A percentile compares a stretch with the other conserved stretches of the same genome.
Conservation (phyloP, 2,888 invertebrate genomes). For the Acleris laterana region DNA sequence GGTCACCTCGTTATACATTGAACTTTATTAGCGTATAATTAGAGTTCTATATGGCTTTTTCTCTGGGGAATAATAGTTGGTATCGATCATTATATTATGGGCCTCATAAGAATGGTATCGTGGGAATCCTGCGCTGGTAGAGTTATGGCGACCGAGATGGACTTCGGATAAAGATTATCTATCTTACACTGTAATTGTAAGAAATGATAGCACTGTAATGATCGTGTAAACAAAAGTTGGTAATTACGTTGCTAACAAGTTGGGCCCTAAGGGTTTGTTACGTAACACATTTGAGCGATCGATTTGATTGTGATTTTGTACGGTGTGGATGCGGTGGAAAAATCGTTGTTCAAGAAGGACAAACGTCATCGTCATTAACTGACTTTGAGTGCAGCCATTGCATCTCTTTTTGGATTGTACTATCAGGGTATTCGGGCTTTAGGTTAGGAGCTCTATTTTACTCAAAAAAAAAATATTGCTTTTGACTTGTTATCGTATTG, state of each 20-base stretch:
- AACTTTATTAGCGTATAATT: conserved; percentile 54
- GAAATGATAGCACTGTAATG: conserved; percentile 36
- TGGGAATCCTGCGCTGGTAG: conserved; percentile 77
- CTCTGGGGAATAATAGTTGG: conserved; percentile 65
- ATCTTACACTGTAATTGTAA: conserved; percentile 38
- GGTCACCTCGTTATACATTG: conserved; percentile 52
- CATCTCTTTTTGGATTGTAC: too few relatives aligned
- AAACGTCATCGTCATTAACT: too few relatives aligned
- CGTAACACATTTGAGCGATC: conserved; percentile 30
- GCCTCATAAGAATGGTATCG: conserved; percentile 80
- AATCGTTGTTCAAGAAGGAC: too few relatives aligned
- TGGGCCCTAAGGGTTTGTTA: conserved; percentile 26
- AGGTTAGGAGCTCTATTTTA: too few relatives aligned
- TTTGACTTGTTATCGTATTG: too few relatives aligned
- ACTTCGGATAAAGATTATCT: conserved; percentile 49
- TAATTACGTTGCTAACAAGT: conserved; percentile 36
- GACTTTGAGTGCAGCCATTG: too few relatives aligned
- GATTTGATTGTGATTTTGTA: conserved; percentile 1
- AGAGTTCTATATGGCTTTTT: conserved; percentile 59
- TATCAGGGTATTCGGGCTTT: too few relatives aligned
- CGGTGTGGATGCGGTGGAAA: too few relatives aligned
- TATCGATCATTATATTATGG: conserved; percentile 74
- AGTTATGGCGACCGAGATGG: conserved; percentile 66
- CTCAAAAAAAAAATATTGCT: too few relatives aligned
- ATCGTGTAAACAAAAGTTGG: conserved; percentile 36